Conservation (phyloP, 2,113 vertebrate species). For the Prolemur simus region DNA sequence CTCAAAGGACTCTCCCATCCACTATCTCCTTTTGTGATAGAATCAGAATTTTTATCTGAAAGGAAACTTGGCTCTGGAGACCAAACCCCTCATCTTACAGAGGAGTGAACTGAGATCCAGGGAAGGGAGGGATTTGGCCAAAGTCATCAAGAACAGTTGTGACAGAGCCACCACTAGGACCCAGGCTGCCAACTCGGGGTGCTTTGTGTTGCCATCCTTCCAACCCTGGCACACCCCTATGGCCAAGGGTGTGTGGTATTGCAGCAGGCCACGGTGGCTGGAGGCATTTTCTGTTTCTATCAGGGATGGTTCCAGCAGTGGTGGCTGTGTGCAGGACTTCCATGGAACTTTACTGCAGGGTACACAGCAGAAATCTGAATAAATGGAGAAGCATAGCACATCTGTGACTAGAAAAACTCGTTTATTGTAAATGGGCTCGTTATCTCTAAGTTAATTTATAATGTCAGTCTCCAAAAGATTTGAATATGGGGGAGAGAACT, state of each 20-base stretch:
- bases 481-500: neutral
- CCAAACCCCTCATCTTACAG: neutral
- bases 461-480: neutral
- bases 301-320: neutral
- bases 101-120: neutral
- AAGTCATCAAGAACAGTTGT: neutral
- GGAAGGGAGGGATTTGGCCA: neutral
- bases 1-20: neutral
- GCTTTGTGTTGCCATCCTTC: neutral
- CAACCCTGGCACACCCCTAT: neutral
- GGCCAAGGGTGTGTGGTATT: neutral
- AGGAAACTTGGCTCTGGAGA: neutral
- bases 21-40: neutral
- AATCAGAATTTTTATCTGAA: slow-evolving; percentile 32
- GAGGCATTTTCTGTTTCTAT: neutral
- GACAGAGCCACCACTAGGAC: neutral
- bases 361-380: neutral
- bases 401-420: neutral
- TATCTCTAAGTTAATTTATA: neutral
- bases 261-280: neutral
- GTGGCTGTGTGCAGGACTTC: neutral
- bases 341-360: neutral
- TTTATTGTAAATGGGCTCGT: neutral
- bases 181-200: neutral
- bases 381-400: neutral